A percentile compares a stretch with the other conserved stretches of the same genome.
Evolutionary conservation across 2,797 vertebrate genomes (phyloP).

Genomic region (Leucoraja ocellata): DNA sequence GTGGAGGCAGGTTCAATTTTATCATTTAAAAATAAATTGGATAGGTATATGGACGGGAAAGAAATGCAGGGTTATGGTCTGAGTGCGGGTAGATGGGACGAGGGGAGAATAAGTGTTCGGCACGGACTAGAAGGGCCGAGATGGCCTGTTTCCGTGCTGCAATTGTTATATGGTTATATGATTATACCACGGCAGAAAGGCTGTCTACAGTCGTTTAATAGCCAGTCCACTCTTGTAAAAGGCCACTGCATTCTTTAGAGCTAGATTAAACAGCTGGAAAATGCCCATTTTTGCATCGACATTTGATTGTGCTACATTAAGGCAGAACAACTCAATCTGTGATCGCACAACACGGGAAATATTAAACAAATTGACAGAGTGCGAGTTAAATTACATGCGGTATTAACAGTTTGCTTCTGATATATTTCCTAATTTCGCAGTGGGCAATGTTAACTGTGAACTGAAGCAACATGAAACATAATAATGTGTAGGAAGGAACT

Average conservation of each 20-base stretch:
- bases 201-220: constrained; percentile 47
- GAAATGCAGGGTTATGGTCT: too few relatives aligned
- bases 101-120: too few relatives aligned
- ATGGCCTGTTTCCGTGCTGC: too few relatives aligned
- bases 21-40: too few relatives aligned
- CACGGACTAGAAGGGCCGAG: too few relatives aligned
- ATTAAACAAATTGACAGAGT: constrained; percentile 45
- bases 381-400: neutral
- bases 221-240: constrained; percentile 45
- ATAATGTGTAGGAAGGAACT: too few relatives aligned
- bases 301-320: constrained; percentile 49
- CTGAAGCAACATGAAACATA: neutral
- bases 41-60: too few relatives aligned
- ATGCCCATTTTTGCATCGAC: constrained; percentile 47
- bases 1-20: too few relatives aligned
- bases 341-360: constrained; percentile 44
- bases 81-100: too few relatives aligned
- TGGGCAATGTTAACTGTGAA: neutral
- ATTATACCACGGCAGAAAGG: neutral
- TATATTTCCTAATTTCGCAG: neutral
- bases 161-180: too few relatives aligned
- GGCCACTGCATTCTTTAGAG: constrained; percentile 43
- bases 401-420: neutral
- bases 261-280: constrained; percentile 47
- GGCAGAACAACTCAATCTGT: constrained; percentile 50